Evolutionary conservation across 2,113 vertebrate species (phyloP), one percentile per base, ranked within the genome.

Genomic region (Hippocampus mohnikei): DNA sequence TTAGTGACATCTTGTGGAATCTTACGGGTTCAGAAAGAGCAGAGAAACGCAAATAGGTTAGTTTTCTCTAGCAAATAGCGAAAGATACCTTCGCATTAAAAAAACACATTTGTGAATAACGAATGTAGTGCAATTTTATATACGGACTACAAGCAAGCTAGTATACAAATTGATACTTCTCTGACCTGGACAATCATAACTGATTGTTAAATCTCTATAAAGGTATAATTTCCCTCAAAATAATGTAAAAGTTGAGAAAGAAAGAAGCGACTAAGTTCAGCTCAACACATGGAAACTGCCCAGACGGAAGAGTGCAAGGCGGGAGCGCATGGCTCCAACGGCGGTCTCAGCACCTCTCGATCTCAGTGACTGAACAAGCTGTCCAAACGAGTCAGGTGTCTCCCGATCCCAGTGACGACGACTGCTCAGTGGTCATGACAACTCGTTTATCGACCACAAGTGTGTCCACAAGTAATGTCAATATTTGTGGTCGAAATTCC

Each of bases 271-370:
- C 23, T 16, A 58, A 58, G 13, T 13, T 41, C 1, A 46, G 15
- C 11, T 65, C 41, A 21, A 25, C 40, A 40, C 40, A 12, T 23
- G n/a, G 20, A 64, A 11, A 15, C 10, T 44, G 13, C 21, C 62
- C 41, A 15, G 8, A 46, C 8, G 3, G 12, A 65, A 25, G 41
- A 20, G 63, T 25, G 3, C 42, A n/a, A 15, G 23, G 42, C 63
- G 63, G 63, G 63, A 46, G 63, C 27, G 23, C 63, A 48, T 23
- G 41, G 23, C 42, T 65, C 63, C 42, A 46, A 65, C 41, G 63
- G 63, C 41, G 63, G 13, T 42, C 2, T 44, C n/a, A 46, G 23
- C n/a, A 27, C n/a, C 42, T 46, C 41, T 46, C 23, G 42, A 46
- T 42, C 63, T 25, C 23, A 42, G 41, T 44, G 63, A 46, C 41